phyloP scores from a whole-genome alignment of 37 sponge, comb jelly and placozoan genomes.

The Mnemiopsis leidyi region DNA sequence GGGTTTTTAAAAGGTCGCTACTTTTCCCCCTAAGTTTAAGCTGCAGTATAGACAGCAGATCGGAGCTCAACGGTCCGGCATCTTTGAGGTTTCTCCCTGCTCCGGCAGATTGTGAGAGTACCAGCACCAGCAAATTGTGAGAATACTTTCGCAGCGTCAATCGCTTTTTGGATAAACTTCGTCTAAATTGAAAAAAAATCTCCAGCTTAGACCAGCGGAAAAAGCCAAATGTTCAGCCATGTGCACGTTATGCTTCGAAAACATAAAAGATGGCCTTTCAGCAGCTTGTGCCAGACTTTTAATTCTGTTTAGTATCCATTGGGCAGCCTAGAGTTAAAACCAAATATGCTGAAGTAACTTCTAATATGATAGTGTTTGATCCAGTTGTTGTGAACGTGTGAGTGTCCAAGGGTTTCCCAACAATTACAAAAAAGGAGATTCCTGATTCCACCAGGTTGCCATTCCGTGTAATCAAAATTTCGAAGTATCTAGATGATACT shows the following conservation, averaged over 20 bases:
- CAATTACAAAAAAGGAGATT: too few relatives aligned
- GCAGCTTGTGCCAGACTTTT: not conserved
- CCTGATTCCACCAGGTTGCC: too few relatives aligned
- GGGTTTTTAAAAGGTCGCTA: not conserved
- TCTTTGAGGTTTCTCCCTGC: not conserved
- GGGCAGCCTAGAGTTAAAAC: not conserved
- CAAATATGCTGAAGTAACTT: not conserved
- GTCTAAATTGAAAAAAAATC: not conserved
- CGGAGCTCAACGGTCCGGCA: not conserved
- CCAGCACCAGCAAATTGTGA: too few relatives aligned
- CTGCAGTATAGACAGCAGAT: not conserved
- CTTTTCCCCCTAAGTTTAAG: not conserved
- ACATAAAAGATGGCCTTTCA: not conserved
- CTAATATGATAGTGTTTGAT: too few relatives aligned
- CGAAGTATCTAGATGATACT: too few relatives aligned
- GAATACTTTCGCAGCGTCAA: not conserved
- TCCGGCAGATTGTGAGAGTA: too few relatives aligned
- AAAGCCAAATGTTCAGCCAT: not conserved
- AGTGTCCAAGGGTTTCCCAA: too few relatives aligned
- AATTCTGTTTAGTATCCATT: not conserved
- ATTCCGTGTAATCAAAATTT: too few relatives aligned
- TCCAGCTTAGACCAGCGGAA: not conserved
- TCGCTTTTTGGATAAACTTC: not conserved
- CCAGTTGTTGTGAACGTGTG: too few relatives aligned
- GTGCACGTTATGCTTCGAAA: not conserved